Percentiles rank a stretch among this genome's conserved stretches.
phyloP scores from a whole-genome alignment of 23 tunicate genomes.

The Styela plicata region DNA sequence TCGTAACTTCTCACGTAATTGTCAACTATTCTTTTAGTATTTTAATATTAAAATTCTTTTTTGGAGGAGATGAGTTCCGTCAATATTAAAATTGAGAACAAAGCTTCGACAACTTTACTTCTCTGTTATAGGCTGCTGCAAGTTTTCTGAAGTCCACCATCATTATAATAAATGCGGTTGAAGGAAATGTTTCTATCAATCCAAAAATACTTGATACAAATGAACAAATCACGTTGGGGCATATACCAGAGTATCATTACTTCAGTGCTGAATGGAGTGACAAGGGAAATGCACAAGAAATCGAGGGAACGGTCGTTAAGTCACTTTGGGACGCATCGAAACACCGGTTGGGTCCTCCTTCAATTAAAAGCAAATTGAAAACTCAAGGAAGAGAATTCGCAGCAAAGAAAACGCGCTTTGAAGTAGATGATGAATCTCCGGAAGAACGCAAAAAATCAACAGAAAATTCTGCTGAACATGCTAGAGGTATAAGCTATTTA shows the following conservation, averaged over 20 bases:
- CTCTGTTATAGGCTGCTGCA: constrained; percentile 14
- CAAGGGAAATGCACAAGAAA: background rate
- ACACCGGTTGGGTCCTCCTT: background rate
- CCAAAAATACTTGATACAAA: background rate
- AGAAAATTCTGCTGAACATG: too few species aligned
- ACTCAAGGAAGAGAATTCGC: background rate
- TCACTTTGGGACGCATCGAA: background rate
- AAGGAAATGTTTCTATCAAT: background rate
- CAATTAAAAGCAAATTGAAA: background rate
- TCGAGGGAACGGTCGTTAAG: background rate
- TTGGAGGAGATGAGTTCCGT: too few species aligned
- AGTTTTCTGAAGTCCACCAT: constrained; percentile 3
- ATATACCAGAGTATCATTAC: constrained; percentile 7
- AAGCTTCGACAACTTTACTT: too few species aligned
- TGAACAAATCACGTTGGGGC: background rate
- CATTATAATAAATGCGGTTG: constrained; percentile 3
- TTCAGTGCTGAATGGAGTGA: constrained; percentile 13
- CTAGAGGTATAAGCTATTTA: too few species aligned
- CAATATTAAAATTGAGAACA: too few species aligned
- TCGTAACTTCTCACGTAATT: too few species aligned
- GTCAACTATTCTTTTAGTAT: too few species aligned
- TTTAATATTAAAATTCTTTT: too few species aligned
- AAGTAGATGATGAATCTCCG: background rate
- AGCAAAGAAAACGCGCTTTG: background rate
- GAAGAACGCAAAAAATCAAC: background rate